Conservation (phyloP, 2,797 vertebrate genomes). For the Monodelphis domestica region DNA sequence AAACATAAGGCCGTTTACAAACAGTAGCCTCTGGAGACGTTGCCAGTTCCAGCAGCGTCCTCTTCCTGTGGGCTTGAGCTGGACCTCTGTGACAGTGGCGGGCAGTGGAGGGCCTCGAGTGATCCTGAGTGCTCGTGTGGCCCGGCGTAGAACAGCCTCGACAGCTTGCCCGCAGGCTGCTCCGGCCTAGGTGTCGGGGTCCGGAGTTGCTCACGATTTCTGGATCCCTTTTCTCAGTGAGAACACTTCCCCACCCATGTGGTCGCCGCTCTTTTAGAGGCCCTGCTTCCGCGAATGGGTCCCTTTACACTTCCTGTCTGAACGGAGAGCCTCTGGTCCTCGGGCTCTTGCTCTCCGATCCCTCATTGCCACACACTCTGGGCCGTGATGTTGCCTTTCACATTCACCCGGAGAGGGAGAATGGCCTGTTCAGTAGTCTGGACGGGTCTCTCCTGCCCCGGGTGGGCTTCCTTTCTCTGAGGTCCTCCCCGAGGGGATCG, state of each 20-base stretch:
- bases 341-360: no score
- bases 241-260: background rate
- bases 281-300: background rate
- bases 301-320: background rate
- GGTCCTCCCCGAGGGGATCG: background rate
- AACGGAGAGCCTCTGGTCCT: no score
- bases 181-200: no score
- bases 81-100: background rate
- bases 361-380: background rate
- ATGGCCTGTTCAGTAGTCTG: background rate
- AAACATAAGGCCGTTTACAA: background rate
- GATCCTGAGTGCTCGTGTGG: no score
- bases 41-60: background rate
- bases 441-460: background rate
- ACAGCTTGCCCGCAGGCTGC: no score
- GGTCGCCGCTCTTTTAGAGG: background rate
- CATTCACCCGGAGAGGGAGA: no score
- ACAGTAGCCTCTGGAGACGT: background rate
- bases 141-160: background rate
- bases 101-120: no score
- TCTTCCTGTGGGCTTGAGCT: background rate
- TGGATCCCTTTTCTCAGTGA: background rate
- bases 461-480: background rate
- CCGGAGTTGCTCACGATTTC: background rate
- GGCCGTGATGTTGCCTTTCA: background rate